phyloP scores from a whole-genome alignment of 1,140 invertebrate species.

The Hycleus cichorii region DNA sequence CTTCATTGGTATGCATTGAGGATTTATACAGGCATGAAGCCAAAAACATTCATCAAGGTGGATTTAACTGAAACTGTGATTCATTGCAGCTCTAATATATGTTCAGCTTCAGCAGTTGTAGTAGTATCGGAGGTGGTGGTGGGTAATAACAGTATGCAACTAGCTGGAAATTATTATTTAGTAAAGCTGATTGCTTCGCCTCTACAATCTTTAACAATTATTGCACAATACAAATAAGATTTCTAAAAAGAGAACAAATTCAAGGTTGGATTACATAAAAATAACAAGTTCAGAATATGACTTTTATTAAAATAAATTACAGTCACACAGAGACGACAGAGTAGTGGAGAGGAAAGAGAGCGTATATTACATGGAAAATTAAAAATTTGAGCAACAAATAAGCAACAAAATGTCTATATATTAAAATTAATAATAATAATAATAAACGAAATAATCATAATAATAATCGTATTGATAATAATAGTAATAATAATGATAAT shows the following conservation, averaged over 20 bases:
- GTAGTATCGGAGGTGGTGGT: too few relatives aligned
- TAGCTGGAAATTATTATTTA: conserved; percentile 38
- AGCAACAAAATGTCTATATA: conserved; percentile 41
- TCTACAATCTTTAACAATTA: conserved; percentile 1
- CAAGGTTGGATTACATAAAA: conserved; percentile 5
- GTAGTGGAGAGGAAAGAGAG: conserved; percentile 20
- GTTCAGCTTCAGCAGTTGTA: conserved; percentile 27
- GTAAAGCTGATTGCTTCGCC: conserved; percentile 34
- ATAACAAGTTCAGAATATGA: conserved; percentile 29
- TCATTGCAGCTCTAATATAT: conserved; percentile 41
- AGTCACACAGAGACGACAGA: conserved; percentile 41
- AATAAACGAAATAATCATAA: conserved; percentile 12
- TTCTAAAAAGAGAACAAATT: too few relatives aligned
- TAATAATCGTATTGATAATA: neutral
- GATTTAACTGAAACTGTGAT: conserved; percentile 43
- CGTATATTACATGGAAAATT: conserved; percentile 38
- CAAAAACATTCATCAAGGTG: conserved; percentile 43
- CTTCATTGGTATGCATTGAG: conserved; percentile 44
- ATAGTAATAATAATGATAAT: conserved; percentile 25
- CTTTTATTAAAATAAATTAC: conserved; percentile 46
- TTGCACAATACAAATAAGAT: conserved; percentile 7
- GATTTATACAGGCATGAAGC: conserved; percentile 43
- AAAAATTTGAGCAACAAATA: conserved; percentile 43
- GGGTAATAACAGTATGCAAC: conserved; percentile 19
- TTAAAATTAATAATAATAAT: neutral